Evolutionary conservation across 2,888 invertebrate genomes (phyloP).

Genomic region (Dendrolimus houi): DNA sequence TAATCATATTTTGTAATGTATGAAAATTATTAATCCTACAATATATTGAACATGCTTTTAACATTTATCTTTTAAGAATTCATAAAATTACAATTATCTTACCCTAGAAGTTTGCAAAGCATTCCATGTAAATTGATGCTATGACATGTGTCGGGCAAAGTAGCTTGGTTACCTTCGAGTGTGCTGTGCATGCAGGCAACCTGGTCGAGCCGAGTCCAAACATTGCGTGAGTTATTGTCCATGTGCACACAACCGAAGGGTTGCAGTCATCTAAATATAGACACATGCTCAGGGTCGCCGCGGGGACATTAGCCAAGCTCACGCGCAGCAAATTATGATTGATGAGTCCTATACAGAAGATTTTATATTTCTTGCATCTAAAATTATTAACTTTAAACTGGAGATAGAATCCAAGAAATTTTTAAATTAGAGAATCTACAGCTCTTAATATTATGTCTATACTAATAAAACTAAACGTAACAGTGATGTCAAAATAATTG

Average conservation of each 20-base stretch:
- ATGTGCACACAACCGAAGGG: conserved; percentile 23
- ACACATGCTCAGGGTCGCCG: conserved; percentile 50
- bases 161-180: conserved; percentile 6
- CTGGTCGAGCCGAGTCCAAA: conserved; percentile 32
- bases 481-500: too few relatives aligned
- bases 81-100: too few relatives aligned
- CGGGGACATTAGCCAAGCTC: conserved; percentile 52
- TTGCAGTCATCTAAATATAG: conserved; percentile 53
- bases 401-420: too few relatives aligned
- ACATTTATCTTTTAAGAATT: too few relatives aligned
- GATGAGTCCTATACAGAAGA: conserved; percentile 33
- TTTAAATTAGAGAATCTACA: too few relatives aligned
- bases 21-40: too few relatives aligned
- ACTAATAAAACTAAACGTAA: too few relatives aligned
- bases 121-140: neutral
- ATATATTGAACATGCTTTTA: too few relatives aligned
- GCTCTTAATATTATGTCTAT: too few relatives aligned
- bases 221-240: conserved; percentile 52
- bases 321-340: conserved; percentile 63
- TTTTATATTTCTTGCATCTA: conserved; percentile 1
- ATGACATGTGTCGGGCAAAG: conserved; percentile 17
- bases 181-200: conserved; percentile 10
- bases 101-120: too few relatives aligned
- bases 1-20: too few relatives aligned
- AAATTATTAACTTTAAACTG: neutral